These are phyloP conservation scores for Melanotaenia boesemani DNA, from an alignment of 2,797 vertebrate genomes.

Conservation along the genomic window DNA sequence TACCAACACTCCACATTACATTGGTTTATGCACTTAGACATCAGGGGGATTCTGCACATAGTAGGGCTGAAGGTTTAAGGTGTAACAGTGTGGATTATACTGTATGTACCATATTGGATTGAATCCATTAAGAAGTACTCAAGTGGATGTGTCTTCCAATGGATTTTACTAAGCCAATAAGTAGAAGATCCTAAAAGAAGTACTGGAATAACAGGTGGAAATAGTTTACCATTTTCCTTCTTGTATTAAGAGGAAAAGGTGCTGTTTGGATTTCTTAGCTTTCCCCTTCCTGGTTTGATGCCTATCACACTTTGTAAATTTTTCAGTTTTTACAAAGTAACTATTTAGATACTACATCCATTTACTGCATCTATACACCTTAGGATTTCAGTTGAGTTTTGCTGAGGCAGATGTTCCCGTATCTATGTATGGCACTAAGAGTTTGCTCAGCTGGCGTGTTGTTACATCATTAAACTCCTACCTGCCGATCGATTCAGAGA, in stretches of 20 bases:
- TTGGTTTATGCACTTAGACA: neutral
- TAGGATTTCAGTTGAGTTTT: neutral
- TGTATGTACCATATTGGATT: constrained; percentile 17
- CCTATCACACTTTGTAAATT: constrained; percentile 4
- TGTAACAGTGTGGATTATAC: constrained; percentile 35
- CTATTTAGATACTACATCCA: constrained; percentile 12
- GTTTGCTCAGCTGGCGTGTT: constrained; percentile 14
- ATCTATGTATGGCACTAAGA: constrained; percentile 35
- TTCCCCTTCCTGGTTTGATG: neutral
- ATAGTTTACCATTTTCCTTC: constrained; percentile 5
- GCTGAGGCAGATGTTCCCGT: constrained; percentile 32
- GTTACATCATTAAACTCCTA: constrained; percentile 33
- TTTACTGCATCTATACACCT: neutral
- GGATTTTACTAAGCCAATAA: constrained; percentile 55
- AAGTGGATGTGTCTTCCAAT: constrained; percentile 43
- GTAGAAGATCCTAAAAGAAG: constrained; percentile 30
- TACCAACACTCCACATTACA: neutral
- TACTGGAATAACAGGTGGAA: constrained; percentile 29
- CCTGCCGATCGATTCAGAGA: constrained; percentile 44
- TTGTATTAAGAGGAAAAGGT: constrained; percentile 14
- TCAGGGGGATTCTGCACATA: neutral
- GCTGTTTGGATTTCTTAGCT: constrained; percentile 8
- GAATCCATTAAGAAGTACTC: constrained; percentile 53
- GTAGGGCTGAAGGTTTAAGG: constrained; percentile 8
- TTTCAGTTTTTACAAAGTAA: constrained; percentile 13